Evolutionary conservation across 2,888 invertebrate genomes (phyloP).

Genomic region (Trisateles emortualis): DNA sequence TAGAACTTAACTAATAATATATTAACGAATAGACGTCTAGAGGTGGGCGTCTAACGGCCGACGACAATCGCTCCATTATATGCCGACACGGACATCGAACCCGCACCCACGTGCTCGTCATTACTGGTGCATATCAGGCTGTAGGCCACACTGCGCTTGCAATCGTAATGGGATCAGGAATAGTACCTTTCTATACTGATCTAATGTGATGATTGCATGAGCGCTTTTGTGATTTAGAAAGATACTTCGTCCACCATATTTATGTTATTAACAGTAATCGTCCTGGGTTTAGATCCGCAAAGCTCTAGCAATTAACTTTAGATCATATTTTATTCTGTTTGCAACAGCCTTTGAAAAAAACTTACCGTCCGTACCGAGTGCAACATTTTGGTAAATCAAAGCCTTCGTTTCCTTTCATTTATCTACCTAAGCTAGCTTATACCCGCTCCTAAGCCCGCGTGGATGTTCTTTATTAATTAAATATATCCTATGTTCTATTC

Average conservation of each 20-base stretch:
- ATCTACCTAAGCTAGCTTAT: too few species aligned
- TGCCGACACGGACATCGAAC: slow-evolving; percentile 74
- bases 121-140: slow-evolving; percentile 46
- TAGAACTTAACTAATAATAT: slow-evolving; percentile 45
- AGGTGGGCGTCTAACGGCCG: slow-evolving; percentile 70
- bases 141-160: slow-evolving; percentile 33
- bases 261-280: too few species aligned
- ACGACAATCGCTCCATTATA: slow-evolving; percentile 75
- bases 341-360: too few species aligned
- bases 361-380: too few species aligned
- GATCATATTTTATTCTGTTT: too few species aligned
- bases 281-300: too few species aligned
- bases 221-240: neutral
- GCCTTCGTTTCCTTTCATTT: too few species aligned
- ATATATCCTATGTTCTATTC: too few species aligned
- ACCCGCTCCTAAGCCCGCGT: too few species aligned
- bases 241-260: neutral
- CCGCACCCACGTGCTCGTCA: slow-evolving; percentile 73
- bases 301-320: too few species aligned
- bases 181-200: slow-evolving; percentile 18
- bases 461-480: too few species aligned
- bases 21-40: slow-evolving; percentile 43
- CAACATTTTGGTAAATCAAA: too few species aligned
- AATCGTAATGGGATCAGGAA: slow-evolving; percentile 31
- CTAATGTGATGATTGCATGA: neutral